These are phyloP conservation scores for Apus apus DNA, from an alignment of 2,113 vertebrate genomes.

Conservation along the genomic window DNA sequence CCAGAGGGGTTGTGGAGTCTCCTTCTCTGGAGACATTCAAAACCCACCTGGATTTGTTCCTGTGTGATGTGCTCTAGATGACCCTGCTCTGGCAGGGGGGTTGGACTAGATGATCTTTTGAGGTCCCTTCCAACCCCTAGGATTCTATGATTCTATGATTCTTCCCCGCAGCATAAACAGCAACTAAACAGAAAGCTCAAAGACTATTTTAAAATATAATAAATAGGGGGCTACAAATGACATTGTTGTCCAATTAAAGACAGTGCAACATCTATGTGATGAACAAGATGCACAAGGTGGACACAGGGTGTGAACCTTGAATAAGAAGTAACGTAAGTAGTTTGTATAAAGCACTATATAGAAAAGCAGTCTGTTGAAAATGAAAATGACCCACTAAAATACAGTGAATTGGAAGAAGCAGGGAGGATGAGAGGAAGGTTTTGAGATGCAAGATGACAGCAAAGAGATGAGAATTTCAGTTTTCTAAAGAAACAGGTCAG, in stretches of 20 bases:
- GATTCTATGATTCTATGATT: too few species aligned
- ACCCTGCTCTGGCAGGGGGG: too few species aligned
- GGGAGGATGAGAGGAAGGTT: neutral
- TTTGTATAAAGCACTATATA: accelerated
- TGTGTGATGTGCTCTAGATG: too few species aligned
- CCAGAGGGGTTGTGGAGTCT: too few species aligned
- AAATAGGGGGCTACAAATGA: neutral
- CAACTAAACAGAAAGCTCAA: neutral
- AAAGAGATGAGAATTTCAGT: neutral
- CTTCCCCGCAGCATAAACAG: neutral
- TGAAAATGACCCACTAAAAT: neutral
- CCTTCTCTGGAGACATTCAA: too few species aligned
- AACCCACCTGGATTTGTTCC: too few species aligned
- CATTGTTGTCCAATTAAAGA: neutral
- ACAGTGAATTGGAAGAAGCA: neutral
- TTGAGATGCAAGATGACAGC: neutral
- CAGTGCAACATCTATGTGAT: neutral
- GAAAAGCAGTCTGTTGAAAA: neutral
- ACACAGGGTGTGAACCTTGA: neutral
- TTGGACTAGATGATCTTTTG: too few species aligned
- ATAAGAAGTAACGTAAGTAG: neutral
- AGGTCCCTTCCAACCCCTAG: too few species aligned
- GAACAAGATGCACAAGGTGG: neutral
- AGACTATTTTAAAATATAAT: neutral
- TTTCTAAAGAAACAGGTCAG: neutral